Evolutionary conservation across 2,888 invertebrate species (phyloP), one percentile per base, ranked within the genome.

Genomic region (Pyrrhosoma nymphula): DNA sequence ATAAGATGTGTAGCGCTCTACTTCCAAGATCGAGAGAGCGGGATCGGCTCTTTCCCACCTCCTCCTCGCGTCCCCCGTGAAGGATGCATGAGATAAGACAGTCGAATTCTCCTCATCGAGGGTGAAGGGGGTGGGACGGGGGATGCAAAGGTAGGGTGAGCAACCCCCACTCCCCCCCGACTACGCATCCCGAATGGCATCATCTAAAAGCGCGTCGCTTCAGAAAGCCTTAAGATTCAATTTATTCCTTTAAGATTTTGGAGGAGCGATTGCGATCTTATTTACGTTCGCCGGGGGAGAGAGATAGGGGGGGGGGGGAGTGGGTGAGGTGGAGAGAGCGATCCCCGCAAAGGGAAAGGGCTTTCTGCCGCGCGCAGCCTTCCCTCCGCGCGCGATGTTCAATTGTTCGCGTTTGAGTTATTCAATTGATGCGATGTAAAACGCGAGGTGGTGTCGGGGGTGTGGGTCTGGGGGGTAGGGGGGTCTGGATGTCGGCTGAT

Each of bases 201-300:
- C 75, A 93, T 93, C 93, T 93, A 93, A 93, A 93, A 93, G 93
- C 93, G 63, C 69, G 93, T 69, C 93, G 69, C 93, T 75, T 75
- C 69, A 69, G 93, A 93, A 93, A 93, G 93, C 93, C 93, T 93
- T 93, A 93, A 93, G 93, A 93, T 93, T 93, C 93, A 93, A 93
- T 93, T 93, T 93, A 93, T 93, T 93, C 93, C 93, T 93, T 93
- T 93, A 93, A 93, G 93, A 93, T 93, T 93, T 93, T 93, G 75
- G 82, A 16, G 93, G n/a, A 69, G 93, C 47, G 93, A 91, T 91
- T 63, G 91, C 91, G 91, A 93, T 75, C 69, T 93, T 93, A 93
- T 93, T 93, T 93, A 75, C 47, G 93, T 93, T 69, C 69, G 69
- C 69, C 47, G 47, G n/a, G n/a, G n/a, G n/a, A 10, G 91, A 39